Evolutionary conservation across 2,797 vertebrate genomes (phyloP), one percentile per base, ranked within the genome.

Genomic region (Karalla daura): DNA sequence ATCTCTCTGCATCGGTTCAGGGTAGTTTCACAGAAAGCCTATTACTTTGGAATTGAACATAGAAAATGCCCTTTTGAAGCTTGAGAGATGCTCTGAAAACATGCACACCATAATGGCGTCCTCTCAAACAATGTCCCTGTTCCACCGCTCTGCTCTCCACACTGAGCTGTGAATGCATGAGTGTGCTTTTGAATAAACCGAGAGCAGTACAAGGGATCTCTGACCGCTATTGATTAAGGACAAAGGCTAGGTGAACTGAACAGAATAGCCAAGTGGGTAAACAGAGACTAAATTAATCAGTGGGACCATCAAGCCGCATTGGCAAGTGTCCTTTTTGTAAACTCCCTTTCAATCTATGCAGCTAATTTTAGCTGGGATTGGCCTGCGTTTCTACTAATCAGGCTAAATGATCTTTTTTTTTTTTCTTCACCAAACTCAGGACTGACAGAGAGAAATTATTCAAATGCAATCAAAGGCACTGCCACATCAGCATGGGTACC

Each of bases 201-300:
- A 39, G 28, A 68, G 56, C 41, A 44, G 36, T 60, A 30, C 24
- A 54, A 37, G 36, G 20, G 59, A 74, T 78, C 65, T 56, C 62
- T 45, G 39, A 10, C 24, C 24, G 25, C 23, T 54, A 68, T 68
- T 79, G 72, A 81, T 79, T 74, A 33, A 50, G 46, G 30, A 53
- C 40, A 75, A 70, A n/a, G 49, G 44, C 39, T 32, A 40, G 20
- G 49, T 64, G 54, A 64, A 53, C 10, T 23, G 50, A 70, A 62
- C 60, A 60, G 54, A 77, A 80, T 47, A 45, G 37, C 47, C 40
- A 67, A 72, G 71, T 55, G 27, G 55, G 44, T 30, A 62, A 59
- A 65, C 4, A 55, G 55, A 59, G 12, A 7, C 32, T 64, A 63
- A 78, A 75, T 74, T 32, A 73, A 74, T 79, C 74, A 80, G 49